Base-by-base conservation (phyloP, 30 jellyfish, hydroid and myxozoan species). In the Sanderia malayensis region DNA sequence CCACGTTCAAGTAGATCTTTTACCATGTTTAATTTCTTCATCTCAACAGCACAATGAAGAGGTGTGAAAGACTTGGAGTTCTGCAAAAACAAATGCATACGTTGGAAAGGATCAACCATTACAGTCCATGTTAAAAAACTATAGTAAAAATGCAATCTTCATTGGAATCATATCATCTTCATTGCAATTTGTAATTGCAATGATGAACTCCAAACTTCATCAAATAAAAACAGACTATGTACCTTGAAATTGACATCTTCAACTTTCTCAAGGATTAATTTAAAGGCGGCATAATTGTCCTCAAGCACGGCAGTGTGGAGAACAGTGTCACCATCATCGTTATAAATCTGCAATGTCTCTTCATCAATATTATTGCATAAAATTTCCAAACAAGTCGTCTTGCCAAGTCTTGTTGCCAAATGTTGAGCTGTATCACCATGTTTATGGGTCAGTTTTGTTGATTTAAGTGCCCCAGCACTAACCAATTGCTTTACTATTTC, bases 391-490 rank as follows among this genome's bases (percentile, higher is more conserved):
- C 79, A 61, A 1, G 44, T 31, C 22, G 21, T 76, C 29, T 76
- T 76, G 27, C 87, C 87, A 44, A 61, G 79, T 0, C 31, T 61
- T 13, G 87, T 63, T 0, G 88, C 95, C 27, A 83, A 47, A 59
- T 83, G 88, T 46, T 67, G 45, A 13, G 79, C 68, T 0, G 88
- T 83, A n/a, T 83, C 95, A n/a, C 88, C 88, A n/a, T n/a, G n/a
- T n/a, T n/a, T n/a, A 0, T 83, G 84, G 20, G 28, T 44, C 46
- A 62, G 57, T 53, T 57, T 45, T 8, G 30, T 29, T 4, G 70
- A n/a, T 21, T 49, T 23, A 46, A 47, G 44, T 32, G 88, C 87
- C n/a, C 72, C 70, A 30, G 41, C n/a, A 21, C 52, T 37, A 6
- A 73, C 20, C 71, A 83, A 58, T 10, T 3, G 13, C 19, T 46